phyloP scores from a whole-genome alignment of 1,140 invertebrate genomes.

The Drosophila ohnishii region DNA sequence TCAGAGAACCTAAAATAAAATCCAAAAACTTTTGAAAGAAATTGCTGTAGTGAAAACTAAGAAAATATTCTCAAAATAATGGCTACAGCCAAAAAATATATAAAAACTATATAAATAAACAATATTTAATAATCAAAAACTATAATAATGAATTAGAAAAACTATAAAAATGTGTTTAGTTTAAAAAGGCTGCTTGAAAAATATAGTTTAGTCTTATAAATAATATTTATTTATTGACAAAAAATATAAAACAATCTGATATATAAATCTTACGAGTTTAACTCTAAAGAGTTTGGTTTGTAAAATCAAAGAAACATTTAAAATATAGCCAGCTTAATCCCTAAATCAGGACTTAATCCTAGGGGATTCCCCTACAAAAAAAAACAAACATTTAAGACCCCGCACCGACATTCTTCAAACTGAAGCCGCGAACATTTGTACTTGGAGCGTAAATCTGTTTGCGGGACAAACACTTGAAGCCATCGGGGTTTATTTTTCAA shows the following conservation, averaged over 20 bases:
- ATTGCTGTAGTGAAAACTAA: neutral
- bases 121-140: neutral
- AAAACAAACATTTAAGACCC: conserved; percentile 6
- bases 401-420: conserved; percentile 18
- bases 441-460: conserved; percentile 57
- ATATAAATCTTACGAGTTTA: neutral
- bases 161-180: neutral
- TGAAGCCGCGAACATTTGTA: conserved; percentile 41
- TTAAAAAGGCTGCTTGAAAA: neutral
- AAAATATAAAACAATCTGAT: neutral
- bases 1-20: conserved; percentile 5
- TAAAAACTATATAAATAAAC: neutral
- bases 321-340: neutral
- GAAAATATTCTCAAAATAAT: neutral
- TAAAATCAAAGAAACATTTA: neutral
- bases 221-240: neutral
- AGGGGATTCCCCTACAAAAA: conserved; percentile 1
- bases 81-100: neutral
- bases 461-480: conserved; percentile 48
- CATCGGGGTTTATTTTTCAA: conserved; percentile 26
- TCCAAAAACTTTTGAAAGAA: neutral
- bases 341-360: neutral
- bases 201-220: neutral
- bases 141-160: neutral
- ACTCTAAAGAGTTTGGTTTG: neutral